These are phyloP conservation scores for Merluccius polli DNA, from an alignment of 2,797 vertebrate species.

Conservation along the genomic window DNA sequence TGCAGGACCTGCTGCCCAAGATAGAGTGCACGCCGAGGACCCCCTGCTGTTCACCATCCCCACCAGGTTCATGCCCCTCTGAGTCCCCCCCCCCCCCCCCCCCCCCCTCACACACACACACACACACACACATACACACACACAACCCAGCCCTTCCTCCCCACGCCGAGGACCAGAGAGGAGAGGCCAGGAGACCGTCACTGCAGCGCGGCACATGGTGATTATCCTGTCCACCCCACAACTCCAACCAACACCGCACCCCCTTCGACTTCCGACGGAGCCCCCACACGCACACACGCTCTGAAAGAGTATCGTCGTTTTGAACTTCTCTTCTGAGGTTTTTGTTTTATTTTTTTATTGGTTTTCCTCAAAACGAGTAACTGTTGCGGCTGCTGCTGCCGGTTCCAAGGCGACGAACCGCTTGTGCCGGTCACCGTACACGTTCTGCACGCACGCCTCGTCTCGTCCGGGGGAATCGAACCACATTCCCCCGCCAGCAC, in stretches of 20 bases:
- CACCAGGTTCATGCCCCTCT: slow-evolving; percentile 79
- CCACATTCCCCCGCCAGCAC: not conserved
- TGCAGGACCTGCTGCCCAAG: slow-evolving; percentile 88
- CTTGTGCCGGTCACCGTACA: not conserved
- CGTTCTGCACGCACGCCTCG: not conserved
- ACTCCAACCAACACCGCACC: no score
- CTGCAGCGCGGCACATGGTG: not conserved
- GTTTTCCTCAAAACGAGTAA: not conserved
- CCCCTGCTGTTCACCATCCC: slow-evolving; percentile 81
- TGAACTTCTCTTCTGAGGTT: not conserved
- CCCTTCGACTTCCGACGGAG: no score
- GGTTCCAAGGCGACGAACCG: not conserved
- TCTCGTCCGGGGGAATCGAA: not conserved
- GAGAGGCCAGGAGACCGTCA: not conserved
- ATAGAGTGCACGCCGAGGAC: slow-evolving; percentile 82
- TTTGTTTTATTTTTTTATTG: no score
- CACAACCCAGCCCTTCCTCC: not conserved
- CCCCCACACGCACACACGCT: not conserved
- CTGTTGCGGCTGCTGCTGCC: not conserved
- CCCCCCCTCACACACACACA: not conserved
- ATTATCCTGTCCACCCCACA: no score
- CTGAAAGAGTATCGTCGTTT: not conserved
- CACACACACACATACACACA: not conserved
- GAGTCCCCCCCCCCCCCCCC: slow-evolving; percentile 32
- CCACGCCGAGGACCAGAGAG: not conserved